These are phyloP conservation scores for Zophobas atratus DNA, from an alignment of 1,140 invertebrate species.

Conservation along the genomic window DNA sequence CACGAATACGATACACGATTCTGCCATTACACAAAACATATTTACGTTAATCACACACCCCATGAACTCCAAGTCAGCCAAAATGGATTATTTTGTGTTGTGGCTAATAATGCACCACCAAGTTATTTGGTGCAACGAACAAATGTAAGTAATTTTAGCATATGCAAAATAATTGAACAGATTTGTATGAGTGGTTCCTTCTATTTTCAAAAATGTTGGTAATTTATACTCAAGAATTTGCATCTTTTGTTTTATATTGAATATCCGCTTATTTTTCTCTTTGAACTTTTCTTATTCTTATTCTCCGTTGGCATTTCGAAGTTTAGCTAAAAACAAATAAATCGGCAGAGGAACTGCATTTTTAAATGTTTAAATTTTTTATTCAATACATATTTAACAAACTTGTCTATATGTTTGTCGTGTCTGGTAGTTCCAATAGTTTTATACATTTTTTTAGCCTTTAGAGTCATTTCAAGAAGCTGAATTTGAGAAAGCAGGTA, in stretches of 20 bases:
- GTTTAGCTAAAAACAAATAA: no score
- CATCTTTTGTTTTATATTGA: neutral
- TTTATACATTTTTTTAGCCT: slow-evolving; percentile 49
- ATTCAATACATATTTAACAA: no score
- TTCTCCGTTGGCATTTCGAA: no score
- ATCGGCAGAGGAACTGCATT: no score
- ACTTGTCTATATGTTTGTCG: no score
- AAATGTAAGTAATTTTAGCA: slow-evolving; percentile 56
- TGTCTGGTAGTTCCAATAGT: neutral
- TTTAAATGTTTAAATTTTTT: no score
- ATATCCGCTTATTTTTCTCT: neutral
- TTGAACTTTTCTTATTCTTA: no score
- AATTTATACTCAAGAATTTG: neutral
- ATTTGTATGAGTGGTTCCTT: neutral
- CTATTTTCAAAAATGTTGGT: no score
- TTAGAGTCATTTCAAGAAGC: slow-evolving; percentile 54
- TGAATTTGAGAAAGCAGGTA: slow-evolving; percentile 48
- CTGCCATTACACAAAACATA: slow-evolving; percentile 67
- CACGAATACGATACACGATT: slow-evolving; percentile 63
- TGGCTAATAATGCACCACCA: slow-evolving; percentile 72
- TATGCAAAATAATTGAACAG: slow-evolving; percentile 39
- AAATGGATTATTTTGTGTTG: slow-evolving; percentile 74
- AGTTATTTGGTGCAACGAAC: slow-evolving; percentile 60
- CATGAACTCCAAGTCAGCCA: slow-evolving; percentile 64
- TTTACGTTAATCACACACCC: slow-evolving; percentile 69